phyloP scores from a whole-genome alignment of 1,140 invertebrate species.

The Littorina saxatilis region DNA sequence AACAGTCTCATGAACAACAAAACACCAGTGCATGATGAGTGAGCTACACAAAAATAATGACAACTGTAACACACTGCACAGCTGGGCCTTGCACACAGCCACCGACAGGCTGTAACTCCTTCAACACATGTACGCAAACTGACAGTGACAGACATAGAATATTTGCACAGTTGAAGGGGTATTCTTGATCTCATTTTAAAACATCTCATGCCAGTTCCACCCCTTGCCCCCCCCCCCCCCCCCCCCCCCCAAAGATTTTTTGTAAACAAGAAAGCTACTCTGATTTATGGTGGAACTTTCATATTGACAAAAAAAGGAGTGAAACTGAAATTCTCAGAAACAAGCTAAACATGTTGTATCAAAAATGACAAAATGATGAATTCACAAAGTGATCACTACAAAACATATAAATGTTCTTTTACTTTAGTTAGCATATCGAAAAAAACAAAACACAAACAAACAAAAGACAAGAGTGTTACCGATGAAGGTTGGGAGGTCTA shows the following conservation, averaged over 20 bases:
- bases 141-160: background rate
- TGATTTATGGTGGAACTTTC: background rate
- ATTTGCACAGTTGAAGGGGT: background rate
- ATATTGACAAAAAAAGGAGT: no score
- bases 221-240: no score
- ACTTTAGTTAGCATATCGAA: no score
- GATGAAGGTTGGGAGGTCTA: no score
- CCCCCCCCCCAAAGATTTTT: background rate
- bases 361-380: no score
- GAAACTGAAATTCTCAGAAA: no score
- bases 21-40: conserved; percentile 29
- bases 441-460: no score
- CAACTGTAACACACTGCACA: background rate
- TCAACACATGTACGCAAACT: background rate
- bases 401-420: no score
- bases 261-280: background rate
- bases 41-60: conserved; percentile 22
- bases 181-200: background rate
- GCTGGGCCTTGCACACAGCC: background rate
- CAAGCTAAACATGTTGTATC: no score
- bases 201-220: background rate
- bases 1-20: conserved; percentile 31
- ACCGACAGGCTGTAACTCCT: background rate
- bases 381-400: no score
- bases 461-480: no score